phyloP scores from a whole-genome alignment of 2,888 invertebrate species.

The Cylindroiulus punctatus region DNA sequence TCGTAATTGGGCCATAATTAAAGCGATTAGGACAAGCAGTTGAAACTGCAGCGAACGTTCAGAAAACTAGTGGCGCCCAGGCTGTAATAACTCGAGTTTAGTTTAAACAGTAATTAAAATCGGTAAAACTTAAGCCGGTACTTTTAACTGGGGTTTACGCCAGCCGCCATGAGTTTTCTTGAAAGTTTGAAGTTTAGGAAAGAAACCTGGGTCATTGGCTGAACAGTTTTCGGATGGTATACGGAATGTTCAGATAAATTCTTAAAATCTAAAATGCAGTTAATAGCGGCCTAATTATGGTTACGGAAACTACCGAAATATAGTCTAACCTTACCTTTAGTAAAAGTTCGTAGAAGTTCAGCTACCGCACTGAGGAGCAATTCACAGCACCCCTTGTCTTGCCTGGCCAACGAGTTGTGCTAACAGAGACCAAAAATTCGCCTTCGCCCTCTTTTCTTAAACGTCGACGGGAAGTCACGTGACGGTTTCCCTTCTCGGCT shows the following conservation, averaged over 20 bases:
- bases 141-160: too few relatives aligned
- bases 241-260: too few relatives aligned
- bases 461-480: conserved; percentile 10
- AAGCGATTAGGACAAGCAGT: not conserved
- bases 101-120: not conserved
- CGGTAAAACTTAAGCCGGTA: not conserved
- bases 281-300: too few relatives aligned
- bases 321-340: not conserved
- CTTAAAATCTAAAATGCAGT: too few relatives aligned
- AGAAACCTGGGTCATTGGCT: too few relatives aligned
- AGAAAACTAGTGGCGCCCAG: too few relatives aligned
- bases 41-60: not conserved
- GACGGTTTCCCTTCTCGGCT: not conserved
- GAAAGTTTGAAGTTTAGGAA: too few relatives aligned
- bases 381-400: not conserved
- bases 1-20: not conserved
- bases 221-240: too few relatives aligned
- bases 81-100: not conserved
- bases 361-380: not conserved
- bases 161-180: too few relatives aligned
- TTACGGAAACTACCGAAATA: too few relatives aligned
- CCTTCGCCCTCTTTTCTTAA: conserved; percentile 4
- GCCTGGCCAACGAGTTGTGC: conserved; percentile 1
- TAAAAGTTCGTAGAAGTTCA: conserved; percentile 11
- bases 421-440: conserved; percentile 20